Base-by-base conservation (phyloP, 2,797 vertebrate species). In the Cyprinodon diabolis region DNA sequence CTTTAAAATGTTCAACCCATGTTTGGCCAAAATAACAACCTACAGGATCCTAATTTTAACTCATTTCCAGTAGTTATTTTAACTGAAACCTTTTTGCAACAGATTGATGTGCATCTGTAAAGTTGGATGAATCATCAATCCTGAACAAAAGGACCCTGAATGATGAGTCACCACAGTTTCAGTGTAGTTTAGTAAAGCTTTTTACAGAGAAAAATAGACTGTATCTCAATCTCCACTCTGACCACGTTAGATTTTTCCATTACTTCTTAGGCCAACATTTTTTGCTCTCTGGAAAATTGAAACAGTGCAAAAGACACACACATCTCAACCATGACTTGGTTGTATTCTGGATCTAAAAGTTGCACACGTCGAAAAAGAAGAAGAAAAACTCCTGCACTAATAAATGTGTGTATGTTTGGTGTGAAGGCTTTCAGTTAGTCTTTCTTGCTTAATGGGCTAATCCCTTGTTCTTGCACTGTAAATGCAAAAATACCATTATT, bases 41-140 rank as follows among this genome's bases (percentile, higher is more conserved):
- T 48, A 45, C 9, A 45, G 19, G 51, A 1, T 0, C n/a, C 58
- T 19, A 21, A 10, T 19, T 65, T 11, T 65, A 11, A 14, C 40
- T 65, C 19, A 45, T 23, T 45, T 30, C 30, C 30, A 30, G 30
- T 65, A 13, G 37, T 37, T 23, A 23, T 23, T 45, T 65, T n/a
- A 13, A 43, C 40, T 45, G 62, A 65, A 43, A 45, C n/a, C 40
- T 4, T n/a, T 43, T 45, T 45, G 13, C 62, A 65, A 45, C 62
- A 65, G 21, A 65, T 45, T 65, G 40, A 65, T 13, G 21, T 23
- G 45, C n/a, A 65, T 47, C 62, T 43, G 19, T 63, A 63, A 43
- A n/a, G 21, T 43, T 63, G 60, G 60, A 13, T 63, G 60, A 63
- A 63, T 43, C 60, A 63, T 63, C 60, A n/a, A 19, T 45, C 19